Conservation (phyloP, 1,140 invertebrate genomes). For the Drosophila nikananu region DNA sequence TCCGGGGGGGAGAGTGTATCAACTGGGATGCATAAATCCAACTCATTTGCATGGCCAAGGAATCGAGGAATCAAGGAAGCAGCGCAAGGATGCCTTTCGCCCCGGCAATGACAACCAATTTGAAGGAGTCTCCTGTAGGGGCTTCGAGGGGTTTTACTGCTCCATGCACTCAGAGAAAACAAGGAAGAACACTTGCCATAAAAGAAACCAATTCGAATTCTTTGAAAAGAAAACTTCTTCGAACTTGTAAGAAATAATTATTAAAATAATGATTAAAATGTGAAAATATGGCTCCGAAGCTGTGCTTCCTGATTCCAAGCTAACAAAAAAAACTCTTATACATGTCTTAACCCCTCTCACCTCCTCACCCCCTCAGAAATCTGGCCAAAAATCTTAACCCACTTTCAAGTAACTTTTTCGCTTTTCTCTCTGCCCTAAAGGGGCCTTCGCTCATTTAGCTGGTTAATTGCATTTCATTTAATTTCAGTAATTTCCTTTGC, state of each 20-base stretch:
- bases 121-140: constrained; percentile 8
- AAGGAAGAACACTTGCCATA: no score
- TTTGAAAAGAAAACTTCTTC: neutral
- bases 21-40: constrained; percentile 44
- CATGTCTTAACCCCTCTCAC: neutral
- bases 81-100: constrained; percentile 20
- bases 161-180: neutral
- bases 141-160: neutral
- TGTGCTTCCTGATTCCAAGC: constrained; percentile 13
- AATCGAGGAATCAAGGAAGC: constrained; percentile 46
- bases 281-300: neutral
- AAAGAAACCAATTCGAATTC: neutral
- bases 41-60: constrained; percentile 70
- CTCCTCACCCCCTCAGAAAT: no score
- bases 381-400: neutral
- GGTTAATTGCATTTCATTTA: constrained; percentile 79
- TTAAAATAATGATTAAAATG: neutral
- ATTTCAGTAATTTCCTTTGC: constrained; percentile 53
- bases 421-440: constrained; percentile 4
- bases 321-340: constrained; percentile 24
- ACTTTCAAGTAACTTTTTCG: constrained; percentile 24
- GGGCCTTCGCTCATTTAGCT: constrained; percentile 52
- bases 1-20: constrained; percentile 1
- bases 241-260: no score
- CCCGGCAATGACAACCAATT: constrained; percentile 46